Percentiles rank a stretch among this genome's conserved stretches.
These are phyloP conservation scores for Agriopis aurantiaria DNA, from an alignment of 2,888 invertebrate species.

Conservation along the genomic window DNA sequence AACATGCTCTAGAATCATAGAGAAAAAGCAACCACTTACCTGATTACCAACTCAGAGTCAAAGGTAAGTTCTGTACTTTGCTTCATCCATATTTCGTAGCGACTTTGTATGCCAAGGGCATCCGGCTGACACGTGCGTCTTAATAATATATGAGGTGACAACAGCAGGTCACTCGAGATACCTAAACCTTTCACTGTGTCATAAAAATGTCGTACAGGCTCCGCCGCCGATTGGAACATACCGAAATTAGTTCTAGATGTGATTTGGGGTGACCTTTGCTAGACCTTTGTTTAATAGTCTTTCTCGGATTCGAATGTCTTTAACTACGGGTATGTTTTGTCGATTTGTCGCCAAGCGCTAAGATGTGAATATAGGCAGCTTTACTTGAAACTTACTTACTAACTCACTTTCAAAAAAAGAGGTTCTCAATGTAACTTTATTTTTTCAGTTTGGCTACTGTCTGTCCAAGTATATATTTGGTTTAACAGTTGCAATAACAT, in stretches of 20 bases:
- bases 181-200: slow-evolving; percentile 32
- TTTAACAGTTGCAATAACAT: too few species aligned
- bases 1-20: background rate
- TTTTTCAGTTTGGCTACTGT: too few species aligned
- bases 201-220: slow-evolving; percentile 39
- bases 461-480: too few species aligned
- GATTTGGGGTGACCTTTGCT: slow-evolving; percentile 23
- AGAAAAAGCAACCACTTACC: slow-evolving; percentile 17
- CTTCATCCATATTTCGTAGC: slow-evolving; percentile 33
- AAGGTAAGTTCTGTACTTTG: slow-evolving; percentile 13
- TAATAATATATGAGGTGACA: slow-evolving; percentile 46
- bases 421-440: too few species aligned
- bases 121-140: slow-evolving; percentile 39
- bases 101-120: slow-evolving; percentile 34
- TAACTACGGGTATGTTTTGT: background rate
- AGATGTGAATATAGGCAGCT: background rate
- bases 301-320: slow-evolving; percentile 1
- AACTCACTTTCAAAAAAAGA: too few species aligned
- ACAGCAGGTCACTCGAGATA: slow-evolving; percentile 40
- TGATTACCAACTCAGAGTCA: slow-evolving; percentile 26
- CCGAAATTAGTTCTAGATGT: slow-evolving; percentile 20
- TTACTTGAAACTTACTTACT: too few species aligned
- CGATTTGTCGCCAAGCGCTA: background rate
- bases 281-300: slow-evolving; percentile 26
- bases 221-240: slow-evolving; percentile 18